phyloP scores from a whole-genome alignment of 2,113 vertebrate genomes.

The Oxygymnocypris stewartii region DNA sequence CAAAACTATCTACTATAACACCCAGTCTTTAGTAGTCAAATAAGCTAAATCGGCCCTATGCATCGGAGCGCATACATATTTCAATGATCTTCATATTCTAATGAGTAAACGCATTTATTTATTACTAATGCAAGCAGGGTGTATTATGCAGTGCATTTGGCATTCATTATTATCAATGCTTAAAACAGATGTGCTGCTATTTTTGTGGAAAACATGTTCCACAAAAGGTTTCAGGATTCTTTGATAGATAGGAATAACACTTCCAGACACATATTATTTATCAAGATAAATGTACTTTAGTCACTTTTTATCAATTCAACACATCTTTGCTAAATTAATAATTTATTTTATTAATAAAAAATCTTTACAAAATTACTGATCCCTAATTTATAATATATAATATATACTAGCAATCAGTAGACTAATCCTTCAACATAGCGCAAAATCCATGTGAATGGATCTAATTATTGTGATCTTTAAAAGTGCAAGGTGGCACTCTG shows the following conservation, averaged over 20 bases:
- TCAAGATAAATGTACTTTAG: too few relatives aligned
- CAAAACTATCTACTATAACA: neutral
- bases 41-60: neutral
- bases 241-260: neutral
- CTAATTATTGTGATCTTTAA: constrained; percentile 1
- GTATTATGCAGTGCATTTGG: neutral
- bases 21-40: neutral
- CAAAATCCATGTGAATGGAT: neutral
- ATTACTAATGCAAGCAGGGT: neutral
- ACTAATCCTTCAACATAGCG: neutral
- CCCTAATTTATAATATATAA: too few relatives aligned
- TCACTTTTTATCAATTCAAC: too few relatives aligned
- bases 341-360: too few relatives aligned
- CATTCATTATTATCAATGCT: neutral
- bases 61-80: neutral
- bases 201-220: neutral
- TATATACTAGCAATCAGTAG: neutral
- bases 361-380: too few relatives aligned
- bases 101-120: neutral
- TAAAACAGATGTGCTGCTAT: neutral
- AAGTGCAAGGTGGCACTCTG: constrained; percentile 16
- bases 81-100: neutral
- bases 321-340: too few relatives aligned
- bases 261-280: too few relatives aligned
- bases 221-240: neutral